Conservation (phyloP, 2,888 invertebrate species). For the Pilophorus perplexus region DNA sequence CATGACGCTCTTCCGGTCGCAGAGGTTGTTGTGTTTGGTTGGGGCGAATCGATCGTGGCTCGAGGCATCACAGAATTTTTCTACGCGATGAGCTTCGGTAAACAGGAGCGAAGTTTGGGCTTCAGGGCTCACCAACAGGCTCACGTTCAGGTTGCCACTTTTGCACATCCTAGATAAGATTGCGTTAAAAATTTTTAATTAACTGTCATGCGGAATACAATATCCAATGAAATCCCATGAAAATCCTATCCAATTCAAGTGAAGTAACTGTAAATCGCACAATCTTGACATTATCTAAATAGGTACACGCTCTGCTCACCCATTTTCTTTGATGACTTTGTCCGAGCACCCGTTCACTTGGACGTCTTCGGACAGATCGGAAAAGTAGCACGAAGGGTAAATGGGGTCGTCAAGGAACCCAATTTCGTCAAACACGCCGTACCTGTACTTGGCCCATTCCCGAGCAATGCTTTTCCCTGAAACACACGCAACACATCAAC, state of each 20-base stretch:
- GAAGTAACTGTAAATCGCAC: background rate
- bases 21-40: constrained; percentile 65
- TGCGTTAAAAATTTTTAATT: too few relatives aligned
- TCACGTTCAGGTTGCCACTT: constrained; percentile 43
- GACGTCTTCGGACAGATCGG: constrained; percentile 53
- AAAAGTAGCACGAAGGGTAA: constrained; percentile 59
- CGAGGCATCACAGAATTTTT: constrained; percentile 62
- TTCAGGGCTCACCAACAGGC: constrained; percentile 53
- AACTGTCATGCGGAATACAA: too few relatives aligned
- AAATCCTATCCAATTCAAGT: too few relatives aligned
- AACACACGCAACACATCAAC: too few relatives aligned
- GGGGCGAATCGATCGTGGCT: constrained; percentile 63
- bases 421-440: constrained; percentile 67
- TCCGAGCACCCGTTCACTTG: constrained; percentile 59
- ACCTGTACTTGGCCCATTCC: constrained; percentile 66
- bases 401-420: constrained; percentile 60
- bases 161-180: constrained; percentile 42
- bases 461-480: constrained; percentile 57
- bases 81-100: constrained; percentile 56
- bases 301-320: constrained; percentile 52
- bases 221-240: background rate
- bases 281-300: background rate
- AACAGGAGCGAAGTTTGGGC: constrained; percentile 59
- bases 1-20: constrained; percentile 60
- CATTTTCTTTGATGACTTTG: constrained; percentile 55